Conservation (phyloP, 2,888 invertebrate genomes). For the Ochropleura plecta region DNA sequence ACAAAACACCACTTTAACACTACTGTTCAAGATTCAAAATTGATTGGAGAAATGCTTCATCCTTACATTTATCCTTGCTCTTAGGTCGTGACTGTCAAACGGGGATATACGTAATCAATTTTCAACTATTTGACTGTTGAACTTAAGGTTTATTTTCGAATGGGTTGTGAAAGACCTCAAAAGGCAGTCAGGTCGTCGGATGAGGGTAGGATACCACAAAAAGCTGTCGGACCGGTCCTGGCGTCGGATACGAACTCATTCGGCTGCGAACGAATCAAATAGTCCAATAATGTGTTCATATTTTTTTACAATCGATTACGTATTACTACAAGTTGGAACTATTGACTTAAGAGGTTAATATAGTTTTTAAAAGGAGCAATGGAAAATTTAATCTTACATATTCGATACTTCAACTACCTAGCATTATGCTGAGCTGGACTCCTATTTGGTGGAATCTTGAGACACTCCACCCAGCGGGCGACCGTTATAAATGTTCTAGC, state of each 20-base stretch:
- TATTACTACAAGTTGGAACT: constrained; percentile 55
- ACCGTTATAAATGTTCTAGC: too few relatives aligned
- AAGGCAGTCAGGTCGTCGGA: constrained; percentile 77
- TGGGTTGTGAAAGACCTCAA: constrained; percentile 57
- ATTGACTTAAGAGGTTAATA: constrained; percentile 8
- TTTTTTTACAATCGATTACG: constrained; percentile 80
- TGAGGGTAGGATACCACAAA: constrained; percentile 88
- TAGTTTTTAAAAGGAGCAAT: too few relatives aligned
- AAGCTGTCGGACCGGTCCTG: constrained; percentile 85
- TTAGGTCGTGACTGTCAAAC: constrained; percentile 86
- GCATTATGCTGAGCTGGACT: too few relatives aligned
- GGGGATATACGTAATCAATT: constrained; percentile 44
- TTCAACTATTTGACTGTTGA: constrained; percentile 51
- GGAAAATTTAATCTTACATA: not conserved
- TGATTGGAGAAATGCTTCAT: constrained; percentile 64
- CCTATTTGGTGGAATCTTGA: too few relatives aligned
- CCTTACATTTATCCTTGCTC: constrained; percentile 85
- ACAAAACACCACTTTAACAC: constrained; percentile 66
- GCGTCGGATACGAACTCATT: constrained; percentile 78
- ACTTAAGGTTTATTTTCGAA: constrained; percentile 59
- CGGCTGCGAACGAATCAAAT: constrained; percentile 78
- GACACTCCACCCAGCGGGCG: too few relatives aligned
- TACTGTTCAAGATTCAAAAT: constrained; percentile 67
- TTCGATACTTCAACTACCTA: not conserved
- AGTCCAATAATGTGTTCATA: constrained; percentile 78